Base-by-base conservation (phyloP, 2,888 invertebrate species). In the Formica aserva region DNA sequence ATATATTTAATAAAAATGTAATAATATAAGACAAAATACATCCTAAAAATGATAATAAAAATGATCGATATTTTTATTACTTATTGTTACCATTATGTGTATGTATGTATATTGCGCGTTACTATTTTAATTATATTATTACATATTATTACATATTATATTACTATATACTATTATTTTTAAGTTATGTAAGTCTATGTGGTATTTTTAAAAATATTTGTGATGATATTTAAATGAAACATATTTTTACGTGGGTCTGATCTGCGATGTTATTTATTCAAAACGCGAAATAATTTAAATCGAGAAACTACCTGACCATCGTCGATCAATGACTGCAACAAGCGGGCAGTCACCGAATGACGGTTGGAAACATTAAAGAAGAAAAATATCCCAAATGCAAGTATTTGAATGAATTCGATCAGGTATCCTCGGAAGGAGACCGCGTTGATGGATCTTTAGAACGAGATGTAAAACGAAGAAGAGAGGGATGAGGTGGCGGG, bases 371-470 rank as follows among this genome's bases (percentile, higher is more conserved):
- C 84, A 83, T 82, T 89, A 88, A 87, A 88, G 84, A 87, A 90
- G 90, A 89, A 75, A 88, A 89, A 48, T 45, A 45, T 15, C 45
- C 5, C 15, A 45, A 48, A 48, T 48, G 88, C 88, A 90, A 91
- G 91, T 88, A 89, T 85, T 89, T 92, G 92, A 93, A 92, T 92
- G 91, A 91, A 91, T 84, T 90, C 86, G 87, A 85, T 87, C 90
- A 92, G 92, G 92, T 92, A 92, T 88, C 82, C 82, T 67, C 29
- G 82, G 72, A 85, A 88, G 71, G 67, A 67, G 84, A 83, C 62
- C 45, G 74, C 15, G 32, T 11, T 48, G 62, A 63, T 75, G 75
- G 15, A 48, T 48, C 48, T 48, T 1, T 6, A 1, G 11, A n/a
- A 48, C 5, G 32, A 80, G 52, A 45, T 57, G 67, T 8, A 9